These are phyloP conservation scores for Macrostomum lignano DNA, from an alignment of 1,140 invertebrate species.

Conservation along the genomic window DNA sequence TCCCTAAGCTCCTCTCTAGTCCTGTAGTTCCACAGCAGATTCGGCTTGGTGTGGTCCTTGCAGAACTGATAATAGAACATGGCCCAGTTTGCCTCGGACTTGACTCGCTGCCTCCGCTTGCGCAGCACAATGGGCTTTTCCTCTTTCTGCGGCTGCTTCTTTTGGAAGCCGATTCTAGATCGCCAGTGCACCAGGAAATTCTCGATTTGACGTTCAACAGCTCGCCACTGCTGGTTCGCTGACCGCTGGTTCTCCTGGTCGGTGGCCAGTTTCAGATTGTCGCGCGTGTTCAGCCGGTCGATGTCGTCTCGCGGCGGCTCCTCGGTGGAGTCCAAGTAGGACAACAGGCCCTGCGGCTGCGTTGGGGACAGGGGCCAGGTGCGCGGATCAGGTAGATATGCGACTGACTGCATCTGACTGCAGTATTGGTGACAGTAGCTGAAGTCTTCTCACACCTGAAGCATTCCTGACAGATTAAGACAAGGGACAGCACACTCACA, in stretches of 20 bases:
- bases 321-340: slow-evolving; percentile 58
- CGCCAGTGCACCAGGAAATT: slow-evolving; percentile 65
- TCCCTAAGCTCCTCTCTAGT: slow-evolving; percentile 74
- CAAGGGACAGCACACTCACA: no score
- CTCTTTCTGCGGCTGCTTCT: slow-evolving; percentile 30
- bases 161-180: slow-evolving; percentile 37
- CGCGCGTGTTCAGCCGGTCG: slow-evolving; percentile 49
- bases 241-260: slow-evolving; percentile 22
- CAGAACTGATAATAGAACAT: slow-evolving; percentile 81
- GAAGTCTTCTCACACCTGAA: no score
- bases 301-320: slow-evolving; percentile 46
- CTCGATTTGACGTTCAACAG: slow-evolving; percentile 34
- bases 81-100: slow-evolving; percentile 51
- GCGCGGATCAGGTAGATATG: slow-evolving; percentile 5
- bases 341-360: slow-evolving; percentile 47
- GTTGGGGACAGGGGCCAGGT: slow-evolving; percentile 33
- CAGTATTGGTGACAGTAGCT: no score
- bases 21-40: slow-evolving; percentile 79
- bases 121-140: slow-evolving; percentile 50
- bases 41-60: slow-evolving; percentile 69
- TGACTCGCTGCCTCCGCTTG: slow-evolving; percentile 59
- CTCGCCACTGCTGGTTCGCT: slow-evolving; percentile 23
- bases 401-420: no score
- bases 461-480: no score
- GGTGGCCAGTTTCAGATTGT: slow-evolving; percentile 71